Evolutionary conservation across 2,888 invertebrate species (phyloP).

Genomic region (Nymphalis polychloros): DNA sequence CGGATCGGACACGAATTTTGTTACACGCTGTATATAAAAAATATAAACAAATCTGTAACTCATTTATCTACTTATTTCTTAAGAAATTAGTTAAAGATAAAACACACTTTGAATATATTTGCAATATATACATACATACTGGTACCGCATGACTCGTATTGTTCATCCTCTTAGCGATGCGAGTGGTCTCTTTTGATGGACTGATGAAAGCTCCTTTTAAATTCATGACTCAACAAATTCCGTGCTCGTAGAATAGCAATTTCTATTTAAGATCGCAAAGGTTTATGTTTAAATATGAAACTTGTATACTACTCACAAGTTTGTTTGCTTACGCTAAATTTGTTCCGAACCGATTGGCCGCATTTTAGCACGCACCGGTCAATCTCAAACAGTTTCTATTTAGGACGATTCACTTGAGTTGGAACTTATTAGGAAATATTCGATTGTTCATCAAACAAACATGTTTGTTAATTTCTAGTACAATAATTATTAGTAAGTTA

Average conservation of each 20-base stretch:
- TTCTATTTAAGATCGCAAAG: conserved; percentile 52
- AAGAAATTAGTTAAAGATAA: no score
- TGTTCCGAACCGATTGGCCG: conserved; percentile 69
- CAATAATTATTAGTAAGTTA: neutral
- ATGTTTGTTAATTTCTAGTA: neutral
- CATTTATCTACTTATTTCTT: no score
- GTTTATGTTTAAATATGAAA: conserved; percentile 37
- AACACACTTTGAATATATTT: neutral
- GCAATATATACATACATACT: neutral
- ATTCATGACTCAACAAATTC: conserved; percentile 58
- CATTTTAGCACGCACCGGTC: conserved; percentile 74
- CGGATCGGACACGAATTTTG: no score
- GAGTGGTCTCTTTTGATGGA: conserved; percentile 47
- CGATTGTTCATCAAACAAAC: neutral
- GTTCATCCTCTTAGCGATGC: conserved; percentile 9
- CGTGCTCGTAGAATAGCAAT: conserved; percentile 46
- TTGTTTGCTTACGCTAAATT: conserved; percentile 65
- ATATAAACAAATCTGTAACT: no score
- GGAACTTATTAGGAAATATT: neutral
- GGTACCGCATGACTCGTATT: neutral
- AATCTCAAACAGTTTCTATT: conserved; percentile 66
- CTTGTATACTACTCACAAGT: conserved; percentile 28
- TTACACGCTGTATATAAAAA: no score
- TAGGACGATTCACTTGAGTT: conserved; percentile 39
- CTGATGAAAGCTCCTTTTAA: conserved; percentile 60